Conservation (phyloP, 2,797 vertebrate species). For the Corythornis leucogaster region DNA sequence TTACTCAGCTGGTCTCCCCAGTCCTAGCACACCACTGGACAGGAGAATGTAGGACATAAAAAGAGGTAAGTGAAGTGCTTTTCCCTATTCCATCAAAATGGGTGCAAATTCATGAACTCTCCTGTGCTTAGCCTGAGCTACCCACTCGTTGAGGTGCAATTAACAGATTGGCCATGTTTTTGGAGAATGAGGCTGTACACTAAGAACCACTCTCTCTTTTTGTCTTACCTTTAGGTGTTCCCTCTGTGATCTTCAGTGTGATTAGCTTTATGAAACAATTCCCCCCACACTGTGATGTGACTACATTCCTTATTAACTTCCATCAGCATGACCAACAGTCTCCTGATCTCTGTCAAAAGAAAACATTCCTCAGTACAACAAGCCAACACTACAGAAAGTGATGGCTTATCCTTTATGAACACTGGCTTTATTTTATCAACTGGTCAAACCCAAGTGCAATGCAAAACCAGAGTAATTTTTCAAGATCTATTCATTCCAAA, state of each 20-base stretch:
- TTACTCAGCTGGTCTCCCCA: conserved; percentile 81
- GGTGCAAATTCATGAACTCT: neutral
- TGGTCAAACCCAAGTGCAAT: neutral
- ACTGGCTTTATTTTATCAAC: neutral
- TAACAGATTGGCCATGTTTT: neutral
- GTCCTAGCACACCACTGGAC: conserved; percentile 81
- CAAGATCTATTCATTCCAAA: neutral
- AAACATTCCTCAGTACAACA: neutral
- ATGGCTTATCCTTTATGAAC: neutral
- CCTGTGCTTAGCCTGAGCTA: neutral
- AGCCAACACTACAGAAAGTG: neutral
- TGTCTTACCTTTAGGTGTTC: conserved; percentile 11
- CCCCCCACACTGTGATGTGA: neutral
- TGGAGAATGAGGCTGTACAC: neutral
- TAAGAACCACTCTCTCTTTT: neutral
- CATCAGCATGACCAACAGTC: neutral
- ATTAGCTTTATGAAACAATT: neutral
- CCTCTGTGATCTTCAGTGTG: neutral
- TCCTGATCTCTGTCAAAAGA: neutral
- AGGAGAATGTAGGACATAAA: conserved; percentile 75
- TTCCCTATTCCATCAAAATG: neutral
- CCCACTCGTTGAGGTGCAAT: neutral
- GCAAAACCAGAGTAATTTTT: neutral
- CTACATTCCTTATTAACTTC: neutral
- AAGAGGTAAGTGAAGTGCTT: conserved; percentile 21